Evolutionary conservation across 2,888 invertebrate genomes (phyloP).

Genomic region (Epinotia demarniana): DNA sequence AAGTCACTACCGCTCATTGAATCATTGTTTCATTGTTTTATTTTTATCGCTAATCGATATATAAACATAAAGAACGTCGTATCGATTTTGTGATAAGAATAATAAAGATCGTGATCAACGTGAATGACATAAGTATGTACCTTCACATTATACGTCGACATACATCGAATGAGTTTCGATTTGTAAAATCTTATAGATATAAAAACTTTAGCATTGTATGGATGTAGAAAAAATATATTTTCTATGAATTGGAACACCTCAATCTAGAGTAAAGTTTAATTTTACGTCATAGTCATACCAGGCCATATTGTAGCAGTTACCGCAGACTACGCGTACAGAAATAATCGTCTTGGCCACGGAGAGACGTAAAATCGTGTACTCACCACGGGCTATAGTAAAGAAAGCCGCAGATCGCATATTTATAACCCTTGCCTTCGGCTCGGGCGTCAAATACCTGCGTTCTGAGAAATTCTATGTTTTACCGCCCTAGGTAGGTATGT

Average conservation of each 20-base stretch:
- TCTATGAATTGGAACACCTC: not conserved
- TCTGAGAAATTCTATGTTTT: no score
- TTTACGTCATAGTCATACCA: no score
- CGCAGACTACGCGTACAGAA: no score
- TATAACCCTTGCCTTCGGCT: no score
- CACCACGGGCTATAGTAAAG: no score
- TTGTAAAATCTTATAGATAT: not conserved
- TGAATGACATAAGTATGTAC: not conserved
- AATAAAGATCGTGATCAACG: conserved; percentile 13
- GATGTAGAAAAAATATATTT: no score
- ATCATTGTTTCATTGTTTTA: conserved; percentile 39
- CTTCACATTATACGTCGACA: not conserved
- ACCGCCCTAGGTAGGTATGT: no score
- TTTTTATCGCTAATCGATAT: conserved; percentile 42
- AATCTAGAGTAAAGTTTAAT: not conserved
- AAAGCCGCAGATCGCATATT: no score
- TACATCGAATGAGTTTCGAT: not conserved
- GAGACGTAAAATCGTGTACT: no score
- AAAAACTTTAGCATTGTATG: not conserved
- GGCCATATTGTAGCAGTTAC: no score
- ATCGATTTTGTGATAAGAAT: conserved; percentile 24
- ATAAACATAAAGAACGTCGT: conserved; percentile 12
- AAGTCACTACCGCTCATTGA: conserved; percentile 53
- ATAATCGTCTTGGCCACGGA: no score
- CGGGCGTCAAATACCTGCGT: no score